Evolutionary conservation across 2,797 vertebrate species (phyloP).

Genomic region (Ciconia nigra): DNA sequence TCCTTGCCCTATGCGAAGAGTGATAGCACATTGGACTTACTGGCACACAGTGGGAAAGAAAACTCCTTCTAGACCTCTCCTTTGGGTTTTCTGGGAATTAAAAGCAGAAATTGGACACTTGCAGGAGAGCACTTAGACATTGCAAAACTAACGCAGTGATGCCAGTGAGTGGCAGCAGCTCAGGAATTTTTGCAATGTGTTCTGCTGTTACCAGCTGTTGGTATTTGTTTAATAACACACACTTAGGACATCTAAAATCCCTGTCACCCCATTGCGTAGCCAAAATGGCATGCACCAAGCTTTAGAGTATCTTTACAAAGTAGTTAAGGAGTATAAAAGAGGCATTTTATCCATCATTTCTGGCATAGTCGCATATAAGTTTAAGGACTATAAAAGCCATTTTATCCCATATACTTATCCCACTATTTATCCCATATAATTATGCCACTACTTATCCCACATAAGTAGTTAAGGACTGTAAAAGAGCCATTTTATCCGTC

Average conservation of each 20-base stretch:
- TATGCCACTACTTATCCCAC: neutral
- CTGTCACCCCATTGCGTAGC: rapidly evolving
- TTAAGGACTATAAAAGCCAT: neutral
- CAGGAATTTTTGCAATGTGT: neutral
- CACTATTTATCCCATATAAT: neutral
- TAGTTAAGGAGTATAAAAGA: neutral
- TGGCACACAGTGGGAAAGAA: neutral
- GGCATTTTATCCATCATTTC: neutral
- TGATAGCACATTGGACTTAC: neutral
- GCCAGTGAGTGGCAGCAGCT: neutral
- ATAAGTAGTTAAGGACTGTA: neutral
- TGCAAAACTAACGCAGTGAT: neutral
- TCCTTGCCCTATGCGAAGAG: neutral
- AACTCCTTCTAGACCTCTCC: neutral
- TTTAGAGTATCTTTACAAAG: neutral
- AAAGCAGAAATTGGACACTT: neutral
- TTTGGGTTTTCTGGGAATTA: neutral
- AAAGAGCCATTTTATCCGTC: neutral
- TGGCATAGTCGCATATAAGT: neutral
- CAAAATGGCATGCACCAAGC: neutral
- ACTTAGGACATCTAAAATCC: neutral
- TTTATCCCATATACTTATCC: neutral
- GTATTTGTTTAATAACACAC: neutral
- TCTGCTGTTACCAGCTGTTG: neutral
- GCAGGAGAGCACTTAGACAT: neutral